Evolutionary conservation across 1,140 invertebrate species (phyloP), one percentile per base, ranked within the genome.

Genomic region (Drosophila subpulchrella): DNA sequence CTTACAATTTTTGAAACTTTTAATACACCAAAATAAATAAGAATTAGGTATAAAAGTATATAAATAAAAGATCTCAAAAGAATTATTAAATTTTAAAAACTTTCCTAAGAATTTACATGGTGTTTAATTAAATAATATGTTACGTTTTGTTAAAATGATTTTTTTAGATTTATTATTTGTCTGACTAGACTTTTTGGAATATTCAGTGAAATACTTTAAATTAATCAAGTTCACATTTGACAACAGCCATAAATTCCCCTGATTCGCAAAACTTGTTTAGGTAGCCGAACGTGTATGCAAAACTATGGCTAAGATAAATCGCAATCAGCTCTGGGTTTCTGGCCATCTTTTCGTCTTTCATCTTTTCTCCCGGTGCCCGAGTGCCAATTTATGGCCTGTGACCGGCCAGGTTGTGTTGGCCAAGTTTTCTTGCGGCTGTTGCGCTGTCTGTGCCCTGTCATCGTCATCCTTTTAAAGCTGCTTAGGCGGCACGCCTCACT

Each of bases 381-480:
- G 12, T 48, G 67, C 27, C 51, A 56, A 57, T 71, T 71, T 71
- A 71, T 71, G 67, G 67, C 44, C 67, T 71, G 65, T 70, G 65
- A 70, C 63, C 67, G 46, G 20, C 27, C 68, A 59, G 54, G 15
- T 66, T 61, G 36, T 44, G 42, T 63, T 60, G 58, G 68, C 57
- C 58, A 71, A 46, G 32, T 36, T 72, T 36, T 71, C 44, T 70
- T 71, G 66, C 24, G 44, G 38, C 17, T 55, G 50, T 56, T 48
- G 44, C 44, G 34, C 75, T 65, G 48, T 47, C 56, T 67, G 48
- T 72, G 81, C 72, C 47, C 53, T 72, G 81, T 84, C 77, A 85
- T 81, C 73, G 72, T 86, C 82, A 81, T 81, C 60, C 82, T 79
- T 83, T 60, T 53, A 75, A 83, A 83, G 80, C 80, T 78, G 72